A percentile compares a stretch with the other conserved stretches of the same genome.
phyloP scores from a whole-genome alignment of 2,797 vertebrate species.

The Lepus townsendii region DNA sequence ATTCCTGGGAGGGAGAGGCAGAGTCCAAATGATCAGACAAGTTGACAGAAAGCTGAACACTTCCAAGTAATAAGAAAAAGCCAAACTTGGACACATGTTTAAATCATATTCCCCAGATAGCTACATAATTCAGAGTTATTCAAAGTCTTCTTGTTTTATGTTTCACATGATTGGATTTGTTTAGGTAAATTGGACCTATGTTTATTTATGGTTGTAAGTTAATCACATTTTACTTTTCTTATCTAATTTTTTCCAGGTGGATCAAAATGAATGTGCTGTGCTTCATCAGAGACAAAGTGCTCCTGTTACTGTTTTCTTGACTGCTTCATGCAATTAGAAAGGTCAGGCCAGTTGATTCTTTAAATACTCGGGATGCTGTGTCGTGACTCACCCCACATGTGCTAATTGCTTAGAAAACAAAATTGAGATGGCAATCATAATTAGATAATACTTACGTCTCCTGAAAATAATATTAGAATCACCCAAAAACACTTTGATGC shows the following conservation, averaged over 20 bases:
- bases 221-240: not conserved
- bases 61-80: slow-evolving; percentile 16
- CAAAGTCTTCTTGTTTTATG: slow-evolving; percentile 10
- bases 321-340: not conserved
- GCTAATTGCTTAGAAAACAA: not conserved
- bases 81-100: not conserved
- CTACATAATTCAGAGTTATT: not conserved
- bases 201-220: slow-evolving; percentile 1
- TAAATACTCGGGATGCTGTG: not conserved
- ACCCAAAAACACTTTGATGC: not conserved
- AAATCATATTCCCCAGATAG: not conserved
- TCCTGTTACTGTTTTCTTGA: not conserved
- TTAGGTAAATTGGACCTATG: not conserved
- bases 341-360: not conserved
- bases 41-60: not conserved
- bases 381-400: not conserved
- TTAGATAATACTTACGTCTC: not conserved
- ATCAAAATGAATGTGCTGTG: not conserved
- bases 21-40: not conserved
- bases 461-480: not conserved
- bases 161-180: slow-evolving; percentile 21
- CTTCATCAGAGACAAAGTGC: not conserved
- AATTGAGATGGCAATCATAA: not conserved
- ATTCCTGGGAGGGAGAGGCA: not conserved
- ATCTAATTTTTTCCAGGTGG: slow-evolving; percentile 48